Base-by-base conservation (phyloP, 2,113 vertebrate species). In the Cricetomys ansorgei region DNA sequence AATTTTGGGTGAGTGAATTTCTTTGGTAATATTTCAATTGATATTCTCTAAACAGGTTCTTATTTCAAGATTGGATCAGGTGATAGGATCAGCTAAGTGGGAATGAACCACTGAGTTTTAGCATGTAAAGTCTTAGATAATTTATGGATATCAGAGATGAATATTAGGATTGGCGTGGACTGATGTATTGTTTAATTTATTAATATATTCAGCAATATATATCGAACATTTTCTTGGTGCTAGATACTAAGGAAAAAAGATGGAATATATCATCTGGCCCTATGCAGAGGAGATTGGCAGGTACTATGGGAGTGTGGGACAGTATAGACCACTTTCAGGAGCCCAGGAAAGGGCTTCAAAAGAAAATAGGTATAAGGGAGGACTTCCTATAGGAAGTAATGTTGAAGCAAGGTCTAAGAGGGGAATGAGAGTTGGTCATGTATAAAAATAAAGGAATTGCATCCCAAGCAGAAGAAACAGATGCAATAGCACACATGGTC, bases 101-200 rank as follows among this genome's bases (percentile, higher is more conserved):
- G 43, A 34, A 34, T 93, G 48, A 93, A 72, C n/a, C 76, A 92
- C 37, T 55, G 53, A 59, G 80, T 94, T 91, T 48, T 75, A 64
- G 40, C 62, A 69, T 43, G 13, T 64, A 76, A 75, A 25, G 34
- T 72, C 70, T 90, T 80, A 84, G 73, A 34, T 96, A 83, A 50
- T 88, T 90, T 81, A 88, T 88, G 64, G 87, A 70, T 64, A 86
- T n/a, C 45, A 94, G 17, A 9, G 88, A 79, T 94, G 55, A 94
- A 29, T 89, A 70, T 70, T 88, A 88, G 27, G 69, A 48, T 75
- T 89, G 57, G 7, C 89, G 40, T 70, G 21, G n/a, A 72, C 86
- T 86, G 25, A n/a, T 83, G 9, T 67, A 73, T 19, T 73, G 43
- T 65, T 80, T 94, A 94, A 89, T 76, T 83, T 77, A 94, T 77